These are phyloP conservation scores for Proctacanthus coquilletti DNA, from an alignment of 1,140 invertebrate species.

Conservation along the genomic window DNA sequence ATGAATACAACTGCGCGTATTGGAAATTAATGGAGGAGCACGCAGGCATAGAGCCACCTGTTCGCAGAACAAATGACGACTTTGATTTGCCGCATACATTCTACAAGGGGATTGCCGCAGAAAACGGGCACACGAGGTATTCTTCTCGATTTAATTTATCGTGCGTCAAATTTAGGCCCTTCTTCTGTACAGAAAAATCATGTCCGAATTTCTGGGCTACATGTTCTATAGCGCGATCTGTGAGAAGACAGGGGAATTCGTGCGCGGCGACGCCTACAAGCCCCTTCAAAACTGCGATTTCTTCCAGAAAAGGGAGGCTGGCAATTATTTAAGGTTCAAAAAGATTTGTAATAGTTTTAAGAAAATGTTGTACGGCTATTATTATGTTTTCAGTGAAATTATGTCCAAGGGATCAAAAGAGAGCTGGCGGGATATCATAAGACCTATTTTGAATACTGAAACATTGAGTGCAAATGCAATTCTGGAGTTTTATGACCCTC, in stretches of 20 bases:
- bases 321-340: conserved; percentile 28
- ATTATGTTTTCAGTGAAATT: conserved; percentile 5
- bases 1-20: conserved; percentile 58
- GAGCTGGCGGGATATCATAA: conserved; percentile 37
- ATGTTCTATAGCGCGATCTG: conserved; percentile 11
- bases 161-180: neutral
- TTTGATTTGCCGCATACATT: conserved; percentile 43
- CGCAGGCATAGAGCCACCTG: conserved; percentile 61
- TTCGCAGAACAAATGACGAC: conserved; percentile 49
- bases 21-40: conserved; percentile 48
- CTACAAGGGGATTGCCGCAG: conserved; percentile 9
- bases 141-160: neutral
- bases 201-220: conserved; percentile 12
- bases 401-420: conserved; percentile 29
- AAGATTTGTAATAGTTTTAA: conserved; percentile 30
- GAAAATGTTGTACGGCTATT: conserved; percentile 8
- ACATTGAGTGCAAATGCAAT: conserved; percentile 24
- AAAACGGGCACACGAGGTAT: neutral
- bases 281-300: conserved; percentile 41
- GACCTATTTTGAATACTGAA: conserved; percentile 29
- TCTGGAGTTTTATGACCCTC: conserved; percentile 16
- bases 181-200: conserved; percentile 7
- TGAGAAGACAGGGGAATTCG: conserved; percentile 7
- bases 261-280: conserved; percentile 12
- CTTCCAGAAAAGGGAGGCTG: conserved; percentile 26